Base-by-base conservation (phyloP, 2,797 vertebrate genomes). In the Peromyscus eremicus region DNA sequence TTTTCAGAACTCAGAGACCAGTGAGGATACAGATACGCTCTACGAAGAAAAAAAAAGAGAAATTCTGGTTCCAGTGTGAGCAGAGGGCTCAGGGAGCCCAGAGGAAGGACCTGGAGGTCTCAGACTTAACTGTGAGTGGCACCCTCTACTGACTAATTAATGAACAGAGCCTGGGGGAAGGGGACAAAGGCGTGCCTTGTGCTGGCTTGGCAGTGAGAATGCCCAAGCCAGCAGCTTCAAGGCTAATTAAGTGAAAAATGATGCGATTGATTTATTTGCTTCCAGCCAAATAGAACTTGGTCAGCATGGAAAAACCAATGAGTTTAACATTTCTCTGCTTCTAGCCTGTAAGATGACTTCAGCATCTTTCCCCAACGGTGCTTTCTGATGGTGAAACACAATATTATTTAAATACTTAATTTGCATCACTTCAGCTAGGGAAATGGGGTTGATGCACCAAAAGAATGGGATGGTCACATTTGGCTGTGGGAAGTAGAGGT, bases 181-280 rank as follows among this genome's bases (percentile, higher is more conserved):
- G 75, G 55, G 60, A 68, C 60, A 17, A 37, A 29, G 66, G 55
- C 86, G 12, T 16, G 82, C 43, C 86, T 77, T 76, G 23, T 91
- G 95, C 95, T 83, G 82, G 75, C 89, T 92, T 0, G 2, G 92
- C 93, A 17, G 70, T 9, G n/a, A 89, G 93, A 92, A 83, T 21
- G 75, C 75, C 70, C 79, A 87, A 68, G 89, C 94, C 79, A 94
- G 95, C 91, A 95, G 75, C 96, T 80, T 95, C 93, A 71, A 89
- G 93, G 75, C 86, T 95, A 96, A 96, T 97, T 97, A 96, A 97
- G 96, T 95, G 96, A 96, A 95, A 97, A 95, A 91, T 87, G 95
- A 96, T 88, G 89, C n/a, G 1, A 94, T 94, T 95, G 96, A 97
- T 97, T 94, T 95, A 94, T 96, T 95, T 96, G 86, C 94, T 95